Evolutionary conservation across 2,113 vertebrate species (phyloP).

Genomic region (Polypterus senegalus): DNA sequence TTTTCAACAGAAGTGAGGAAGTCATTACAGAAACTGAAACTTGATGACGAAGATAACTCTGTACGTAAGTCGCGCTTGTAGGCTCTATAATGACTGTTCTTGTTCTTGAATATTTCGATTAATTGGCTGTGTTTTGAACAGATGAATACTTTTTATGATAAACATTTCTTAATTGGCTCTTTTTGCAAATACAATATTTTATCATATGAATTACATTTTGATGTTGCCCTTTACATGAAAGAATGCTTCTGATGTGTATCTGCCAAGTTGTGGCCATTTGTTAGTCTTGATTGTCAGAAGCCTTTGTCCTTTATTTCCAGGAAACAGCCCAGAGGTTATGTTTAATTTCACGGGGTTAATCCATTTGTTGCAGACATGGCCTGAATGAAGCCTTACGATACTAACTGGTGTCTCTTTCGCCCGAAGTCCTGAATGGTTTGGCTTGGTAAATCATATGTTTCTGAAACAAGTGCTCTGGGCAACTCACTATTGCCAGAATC

Average conservation of each 20-base stretch:
- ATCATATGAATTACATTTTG: too few relatives aligned
- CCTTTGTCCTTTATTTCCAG: neutral
- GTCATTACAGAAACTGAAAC: constrained; percentile 59
- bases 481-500: constrained; percentile 16
- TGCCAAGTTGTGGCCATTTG: too few relatives aligned
- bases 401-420: constrained; percentile 9
- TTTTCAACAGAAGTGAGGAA: constrained; percentile 86
- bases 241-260: too few relatives aligned
- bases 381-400: constrained; percentile 7
- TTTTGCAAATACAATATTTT: too few relatives aligned
- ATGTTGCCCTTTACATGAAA: too few relatives aligned
- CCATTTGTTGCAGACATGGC: constrained; percentile 5
- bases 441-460: constrained; percentile 8
- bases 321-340: neutral
- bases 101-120: too few relatives aligned
- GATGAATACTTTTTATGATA: too few relatives aligned
- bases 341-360: constrained; percentile 11
- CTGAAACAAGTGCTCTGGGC: constrained; percentile 3
- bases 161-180: too few relatives aligned
- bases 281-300: too few relatives aligned
- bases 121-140: too few relatives aligned
- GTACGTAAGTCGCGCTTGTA: constrained; percentile 54
- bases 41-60: constrained; percentile 64
- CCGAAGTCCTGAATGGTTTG: constrained; percentile 13
- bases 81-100: neutral